Evolutionary conservation across 2,888 invertebrate genomes (phyloP), one percentile per base, ranked within the genome.

Genomic region (Chesias legatella): DNA sequence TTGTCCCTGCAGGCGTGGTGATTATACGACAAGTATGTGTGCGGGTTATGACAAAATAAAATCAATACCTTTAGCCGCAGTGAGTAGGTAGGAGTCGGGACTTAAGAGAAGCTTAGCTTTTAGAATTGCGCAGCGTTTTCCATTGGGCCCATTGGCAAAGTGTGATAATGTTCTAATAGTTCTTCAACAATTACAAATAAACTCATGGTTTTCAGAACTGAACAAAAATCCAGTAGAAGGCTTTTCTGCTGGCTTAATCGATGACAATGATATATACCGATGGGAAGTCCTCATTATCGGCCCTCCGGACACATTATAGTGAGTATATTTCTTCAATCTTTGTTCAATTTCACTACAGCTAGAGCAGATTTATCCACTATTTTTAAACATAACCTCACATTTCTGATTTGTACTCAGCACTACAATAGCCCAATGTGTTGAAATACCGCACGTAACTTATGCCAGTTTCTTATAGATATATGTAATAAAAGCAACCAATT

Each of bases 201-300:
- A 21, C 8, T 10, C 27, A 34, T 51, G 54, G 57, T 65, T 92
- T 93, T 63, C 91, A 98, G 99, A 99, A 92, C 89, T 99, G 78
- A 97, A 97, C 89, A 98, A 98, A 90, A 98, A 98, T 92, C 98
- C 99, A 79, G 98, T 99, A 38, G 98, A 99, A 92, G 99, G 99
- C 69, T 99, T 99, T 92, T 99, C 99, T 89, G 99, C 99, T 86
- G 99, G 99, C 67, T 92, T 99, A 67, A 97, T 98, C 86, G 98
- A 99, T 90, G 99, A 99, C 91, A 96, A 97, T 92, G 98, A 99
- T 90, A 98, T 99, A 85, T 99, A 97, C 90, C 94, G 96, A 91
- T 99, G 99, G 99, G 98, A 99, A 92, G 98, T 99, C 67, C 94
- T 99, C 69, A 98, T 99, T 81, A 98, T 99, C 89, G 99, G 99